These are phyloP conservation scores for Bombylius major DNA, from an alignment of 2,888 invertebrate genomes.

Conservation along the genomic window DNA sequence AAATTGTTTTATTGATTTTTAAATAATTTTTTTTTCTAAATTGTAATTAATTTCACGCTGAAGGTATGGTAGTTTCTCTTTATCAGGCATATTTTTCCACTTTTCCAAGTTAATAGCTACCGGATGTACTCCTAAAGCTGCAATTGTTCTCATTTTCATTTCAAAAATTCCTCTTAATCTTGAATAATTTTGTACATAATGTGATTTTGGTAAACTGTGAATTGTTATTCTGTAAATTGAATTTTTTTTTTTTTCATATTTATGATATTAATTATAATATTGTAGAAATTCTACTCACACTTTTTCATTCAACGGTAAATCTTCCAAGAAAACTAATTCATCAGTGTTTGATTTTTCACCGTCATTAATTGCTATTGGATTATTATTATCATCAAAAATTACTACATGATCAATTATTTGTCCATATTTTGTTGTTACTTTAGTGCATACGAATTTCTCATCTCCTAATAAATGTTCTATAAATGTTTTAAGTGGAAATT, in stretches of 20 bases:
- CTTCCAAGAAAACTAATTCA: neutral
- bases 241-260: neutral
- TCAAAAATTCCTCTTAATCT: slow-evolving; percentile 10
- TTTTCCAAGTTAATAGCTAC: slow-evolving; percentile 2
- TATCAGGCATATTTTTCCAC: slow-evolving; percentile 7
- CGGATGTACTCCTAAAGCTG: slow-evolving; percentile 1
- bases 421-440: slow-evolving; percentile 10
- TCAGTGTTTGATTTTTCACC: neutral
- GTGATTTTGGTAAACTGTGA: slow-evolving; percentile 3
- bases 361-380: neutral
- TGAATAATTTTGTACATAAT: slow-evolving; percentile 5
- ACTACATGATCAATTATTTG: slow-evolving; percentile 11
- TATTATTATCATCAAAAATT: slow-evolving; percentile 3
- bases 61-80: slow-evolving; percentile 6
- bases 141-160: slow-evolving; percentile 6
- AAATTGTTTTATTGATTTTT: too few relatives aligned
- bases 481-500: slow-evolving; percentile 3
- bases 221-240: slow-evolving; percentile 9
- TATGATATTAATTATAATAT: neutral
- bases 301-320: neutral
- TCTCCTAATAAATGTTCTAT: slow-evolving; percentile 7
- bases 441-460: slow-evolving; percentile 5
- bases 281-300: neutral
- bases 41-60: slow-evolving; percentile 5
- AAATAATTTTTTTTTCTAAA: neutral